Evolutionary conservation across 1,140 invertebrate species (phyloP).

Genomic region (Drosophila pseudoobscura): DNA sequence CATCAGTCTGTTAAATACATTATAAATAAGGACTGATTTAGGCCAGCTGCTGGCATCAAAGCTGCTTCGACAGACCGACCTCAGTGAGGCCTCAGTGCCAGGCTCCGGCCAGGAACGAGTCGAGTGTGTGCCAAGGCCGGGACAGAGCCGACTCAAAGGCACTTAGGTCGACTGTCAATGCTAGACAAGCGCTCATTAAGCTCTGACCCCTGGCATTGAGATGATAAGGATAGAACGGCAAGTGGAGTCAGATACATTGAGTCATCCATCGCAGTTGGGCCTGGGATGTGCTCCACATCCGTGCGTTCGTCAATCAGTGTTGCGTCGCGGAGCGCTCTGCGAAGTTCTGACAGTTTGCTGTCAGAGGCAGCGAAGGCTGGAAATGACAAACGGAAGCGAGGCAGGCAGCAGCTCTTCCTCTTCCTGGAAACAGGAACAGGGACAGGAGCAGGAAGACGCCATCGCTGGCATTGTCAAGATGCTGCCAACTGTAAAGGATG

Average conservation of each 20-base stretch:
- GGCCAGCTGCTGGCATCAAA: constrained; percentile 28
- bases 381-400: constrained; percentile 75
- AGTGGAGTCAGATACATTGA: constrained; percentile 39
- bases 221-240: constrained; percentile 44
- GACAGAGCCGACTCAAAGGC: constrained; percentile 44
- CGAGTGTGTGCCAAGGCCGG: constrained; percentile 21
- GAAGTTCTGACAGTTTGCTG: constrained; percentile 75
- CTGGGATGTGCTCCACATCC: constrained; percentile 19
- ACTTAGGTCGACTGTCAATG: constrained; percentile 72
- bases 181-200: constrained; percentile 75
- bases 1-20: neutral
- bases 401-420: constrained; percentile 44
- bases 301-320: constrained; percentile 67
- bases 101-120: constrained; percentile 33
- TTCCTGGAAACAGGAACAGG: constrained; percentile 47
- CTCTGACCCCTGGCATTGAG: constrained; percentile 63
- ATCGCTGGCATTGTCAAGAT: constrained; percentile 26
- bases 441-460: neutral
- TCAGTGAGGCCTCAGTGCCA: constrained; percentile 48
- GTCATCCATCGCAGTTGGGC: constrained; percentile 14
- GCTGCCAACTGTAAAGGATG: constrained; percentile 21
- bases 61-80: constrained; percentile 22
- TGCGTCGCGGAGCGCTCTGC: constrained; percentile 39
- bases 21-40: constrained; percentile 20
- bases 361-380: constrained; percentile 67